Evolutionary conservation across 2,113 vertebrate genomes (phyloP).

Genomic region (Eonycteris spelaea): DNA sequence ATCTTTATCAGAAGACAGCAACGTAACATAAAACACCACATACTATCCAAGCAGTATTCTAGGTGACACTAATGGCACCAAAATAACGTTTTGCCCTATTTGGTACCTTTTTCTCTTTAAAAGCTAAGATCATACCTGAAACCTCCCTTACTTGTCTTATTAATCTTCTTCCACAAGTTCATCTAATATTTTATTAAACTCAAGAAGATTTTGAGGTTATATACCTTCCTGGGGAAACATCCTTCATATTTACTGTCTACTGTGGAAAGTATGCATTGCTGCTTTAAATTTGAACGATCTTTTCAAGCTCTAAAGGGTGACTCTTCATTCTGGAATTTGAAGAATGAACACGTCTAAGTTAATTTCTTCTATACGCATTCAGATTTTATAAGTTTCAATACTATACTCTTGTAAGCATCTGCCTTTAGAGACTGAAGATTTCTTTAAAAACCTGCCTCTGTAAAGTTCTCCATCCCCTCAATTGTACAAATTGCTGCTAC

Average conservation of each 20-base stretch:
- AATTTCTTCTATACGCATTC: not conserved
- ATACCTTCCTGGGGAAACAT: not conserved
- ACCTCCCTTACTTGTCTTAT: not conserved
- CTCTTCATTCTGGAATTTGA: not conserved
- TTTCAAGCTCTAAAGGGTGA: not conserved
- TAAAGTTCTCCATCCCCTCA: not conserved
- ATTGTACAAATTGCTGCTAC: not conserved
- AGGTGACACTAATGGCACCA: not conserved
- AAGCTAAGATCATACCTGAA: not conserved
- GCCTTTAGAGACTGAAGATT: not conserved
- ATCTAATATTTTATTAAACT: not conserved
- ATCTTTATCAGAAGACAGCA: not conserved
- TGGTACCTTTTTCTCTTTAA: not conserved
- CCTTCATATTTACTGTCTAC: not conserved
- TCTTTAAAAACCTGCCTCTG: not conserved
- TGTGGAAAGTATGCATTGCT: not conserved
- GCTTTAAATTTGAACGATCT: constrained; percentile 1
- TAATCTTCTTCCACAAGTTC: not conserved
- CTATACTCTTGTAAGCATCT: not conserved
- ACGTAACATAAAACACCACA: not conserved
- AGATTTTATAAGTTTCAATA: not conserved
- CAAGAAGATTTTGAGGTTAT: not conserved
- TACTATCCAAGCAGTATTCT: not conserved
- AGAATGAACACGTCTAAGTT: not conserved
- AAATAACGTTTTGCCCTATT: not conserved